A percentile compares a stretch with the other conserved stretches of the same genome.
Evolutionary conservation across 2,113 vertebrate genomes (phyloP).

Genomic region (Barnardius zonarius): DNA sequence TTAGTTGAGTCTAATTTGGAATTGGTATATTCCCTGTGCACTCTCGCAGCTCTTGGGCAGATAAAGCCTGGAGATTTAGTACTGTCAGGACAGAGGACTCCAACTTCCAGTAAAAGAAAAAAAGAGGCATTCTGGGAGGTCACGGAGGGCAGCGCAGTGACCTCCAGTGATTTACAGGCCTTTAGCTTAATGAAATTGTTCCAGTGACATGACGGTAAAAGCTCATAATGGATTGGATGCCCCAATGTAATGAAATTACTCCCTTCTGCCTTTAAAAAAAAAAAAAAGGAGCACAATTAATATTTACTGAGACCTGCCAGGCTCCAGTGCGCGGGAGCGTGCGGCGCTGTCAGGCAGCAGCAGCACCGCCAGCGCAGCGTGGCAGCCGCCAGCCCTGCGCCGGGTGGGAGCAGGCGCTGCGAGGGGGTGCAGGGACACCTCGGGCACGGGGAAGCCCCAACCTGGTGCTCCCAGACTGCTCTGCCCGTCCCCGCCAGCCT

Average conservation of each 20-base stretch:
- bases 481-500: slow-evolving; percentile 63
- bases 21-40: slow-evolving; percentile 79
- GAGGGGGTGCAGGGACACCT: slow-evolving; percentile 78
- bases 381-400: slow-evolving; percentile 79
- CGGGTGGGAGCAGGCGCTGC: slow-evolving; percentile 73
- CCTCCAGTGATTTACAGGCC: slow-evolving; percentile 97
- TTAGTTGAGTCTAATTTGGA: slow-evolving; percentile 86
- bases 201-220: slow-evolving; percentile 99
- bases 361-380: slow-evolving; percentile 76
- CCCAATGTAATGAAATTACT: slow-evolving; percentile 99
- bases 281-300: slow-evolving; percentile 91
- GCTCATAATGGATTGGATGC: slow-evolving; percentile 99
- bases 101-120: slow-evolving; percentile 92
- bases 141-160: slow-evolving; percentile 84
- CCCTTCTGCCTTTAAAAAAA: slow-evolving; percentile 86
- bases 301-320: slow-evolving; percentile 98
- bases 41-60: slow-evolving; percentile 77
- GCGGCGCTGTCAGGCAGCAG: slow-evolving; percentile 77
- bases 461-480: slow-evolving; percentile 44
- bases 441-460: slow-evolving; percentile 53
- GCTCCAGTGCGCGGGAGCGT: slow-evolving; percentile 76
- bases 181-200: slow-evolving; percentile 99
- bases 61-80: slow-evolving; percentile 83
- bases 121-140: slow-evolving; percentile 81
- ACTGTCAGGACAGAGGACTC: slow-evolving; percentile 78